Conservation (phyloP, 2,888 invertebrate species). For the Ecliptopera silaceata region DNA sequence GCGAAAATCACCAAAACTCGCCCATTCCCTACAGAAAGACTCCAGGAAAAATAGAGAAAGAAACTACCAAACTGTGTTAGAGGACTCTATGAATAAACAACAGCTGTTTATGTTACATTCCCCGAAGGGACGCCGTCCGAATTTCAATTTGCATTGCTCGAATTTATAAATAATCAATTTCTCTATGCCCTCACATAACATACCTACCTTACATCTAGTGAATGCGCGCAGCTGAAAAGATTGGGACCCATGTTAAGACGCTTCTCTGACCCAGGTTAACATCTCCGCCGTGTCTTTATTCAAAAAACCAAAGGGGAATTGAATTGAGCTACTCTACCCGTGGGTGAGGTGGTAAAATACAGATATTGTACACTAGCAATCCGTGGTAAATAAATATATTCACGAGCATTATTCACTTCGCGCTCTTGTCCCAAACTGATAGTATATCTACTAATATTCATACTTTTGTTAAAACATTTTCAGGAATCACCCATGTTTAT, state of each 20-base stretch:
- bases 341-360: too few species aligned
- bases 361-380: too few species aligned
- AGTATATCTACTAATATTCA: too few species aligned
- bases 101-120: slow-evolving; percentile 61
- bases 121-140: slow-evolving; percentile 41
- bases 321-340: not conserved
- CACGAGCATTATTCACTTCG: too few species aligned
- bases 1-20: slow-evolving; percentile 36
- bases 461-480: too few species aligned
- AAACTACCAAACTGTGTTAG: slow-evolving; percentile 43
- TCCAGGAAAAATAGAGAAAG: slow-evolving; percentile 43
- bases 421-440: too few species aligned
- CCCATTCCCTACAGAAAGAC: slow-evolving; percentile 38
- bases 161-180: slow-evolving; percentile 63
- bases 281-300: not conserved
- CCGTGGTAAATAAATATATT: too few species aligned
- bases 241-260: slow-evolving; percentile 28
- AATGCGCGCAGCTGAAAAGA: slow-evolving; percentile 31
- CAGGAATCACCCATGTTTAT: too few species aligned
- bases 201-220: slow-evolving; percentile 18
- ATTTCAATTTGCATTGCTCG: slow-evolving; percentile 49
- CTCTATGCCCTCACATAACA: slow-evolving; percentile 32
- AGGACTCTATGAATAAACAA: slow-evolving; percentile 69
- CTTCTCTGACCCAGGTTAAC: slow-evolving; percentile 8
- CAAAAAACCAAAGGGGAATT: not conserved